Evolutionary conservation across 2,888 invertebrate genomes (phyloP).

Genomic region (Dyspetes luteomarginatus): DNA sequence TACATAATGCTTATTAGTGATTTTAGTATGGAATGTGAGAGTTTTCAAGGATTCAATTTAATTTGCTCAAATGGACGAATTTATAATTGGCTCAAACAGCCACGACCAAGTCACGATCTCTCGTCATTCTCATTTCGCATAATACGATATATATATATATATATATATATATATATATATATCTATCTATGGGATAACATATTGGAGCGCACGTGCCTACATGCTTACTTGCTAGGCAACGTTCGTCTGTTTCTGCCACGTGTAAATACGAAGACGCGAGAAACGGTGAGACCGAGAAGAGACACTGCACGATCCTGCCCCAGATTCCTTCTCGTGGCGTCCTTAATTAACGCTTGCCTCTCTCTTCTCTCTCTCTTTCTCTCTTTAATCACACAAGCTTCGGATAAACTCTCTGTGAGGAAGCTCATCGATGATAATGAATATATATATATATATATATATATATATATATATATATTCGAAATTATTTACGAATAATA

Average conservation of each 20-base stretch:
- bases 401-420: conserved; percentile 72
- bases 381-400: conserved; percentile 71
- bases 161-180: neutral
- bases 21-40: neutral
- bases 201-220: conserved; percentile 63
- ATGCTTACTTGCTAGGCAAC: conserved; percentile 37
- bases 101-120: conserved; percentile 35
- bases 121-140: neutral
- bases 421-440: conserved; percentile 64
- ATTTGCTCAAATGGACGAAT: conserved; percentile 8
- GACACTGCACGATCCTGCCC: conserved; percentile 58
- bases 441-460: no score
- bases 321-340: conserved; percentile 66
- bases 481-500: no score
- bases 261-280: conserved; percentile 57
- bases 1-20: no score
- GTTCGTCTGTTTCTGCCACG: conserved; percentile 50
- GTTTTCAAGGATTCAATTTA: conserved; percentile 6
- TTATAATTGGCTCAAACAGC: conserved; percentile 16
- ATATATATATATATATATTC: no score
- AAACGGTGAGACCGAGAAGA: conserved; percentile 13
- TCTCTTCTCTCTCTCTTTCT: conserved; percentile 65
- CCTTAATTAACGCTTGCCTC: conserved; percentile 66
- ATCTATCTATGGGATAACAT: conserved; percentile 49
- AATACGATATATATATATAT: neutral